Evolutionary conservation across 2,888 invertebrate genomes (phyloP).

Genomic region (Disparrhopalites patrizii): DNA sequence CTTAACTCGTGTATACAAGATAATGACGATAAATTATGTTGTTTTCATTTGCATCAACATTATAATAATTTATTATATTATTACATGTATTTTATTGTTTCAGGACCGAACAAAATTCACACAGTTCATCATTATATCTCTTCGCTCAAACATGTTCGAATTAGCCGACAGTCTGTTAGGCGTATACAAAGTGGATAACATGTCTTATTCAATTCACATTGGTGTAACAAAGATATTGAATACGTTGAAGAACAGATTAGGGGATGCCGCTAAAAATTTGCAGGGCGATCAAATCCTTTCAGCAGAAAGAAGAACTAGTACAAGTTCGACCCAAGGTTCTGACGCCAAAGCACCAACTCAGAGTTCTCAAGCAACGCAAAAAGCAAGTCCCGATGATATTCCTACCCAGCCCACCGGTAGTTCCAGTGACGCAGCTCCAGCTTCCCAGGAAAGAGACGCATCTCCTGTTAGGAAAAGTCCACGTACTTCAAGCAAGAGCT

Average conservation of each 20-base stretch:
- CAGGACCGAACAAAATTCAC: slow-evolving; percentile 93
- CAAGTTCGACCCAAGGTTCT: too few relatives aligned
- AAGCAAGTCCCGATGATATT: not conserved
- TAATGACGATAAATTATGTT: not conserved
- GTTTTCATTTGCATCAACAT: not conserved
- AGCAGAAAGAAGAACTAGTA: not conserved
- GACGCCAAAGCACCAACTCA: not conserved
- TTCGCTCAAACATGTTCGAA: slow-evolving; percentile 97
- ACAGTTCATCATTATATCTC: slow-evolving; percentile 95
- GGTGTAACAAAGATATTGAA: slow-evolving; percentile 37
- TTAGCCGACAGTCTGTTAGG: slow-evolving; percentile 86
- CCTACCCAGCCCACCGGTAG: not conserved
- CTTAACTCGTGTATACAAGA: not conserved
- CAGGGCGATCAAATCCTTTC: not conserved
- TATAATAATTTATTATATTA: too few relatives aligned
- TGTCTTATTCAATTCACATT: slow-evolving; percentile 47
- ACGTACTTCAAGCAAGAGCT: not conserved
- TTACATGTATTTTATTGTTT: too few relatives aligned
- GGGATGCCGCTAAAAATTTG: slow-evolving; percentile 1
- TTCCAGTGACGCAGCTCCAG: not conserved
- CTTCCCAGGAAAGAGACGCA: not conserved
- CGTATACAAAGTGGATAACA: slow-evolving; percentile 87
- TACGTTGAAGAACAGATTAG: slow-evolving; percentile 12
- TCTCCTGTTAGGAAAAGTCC: not conserved
- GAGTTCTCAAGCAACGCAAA: not conserved